A percentile compares a stretch with the other conserved stretches of the same genome.
These are phyloP conservation scores for Gnathonemus longibarbis DNA, from an alignment of 2,113 vertebrate genomes.

Conservation along the genomic window DNA sequence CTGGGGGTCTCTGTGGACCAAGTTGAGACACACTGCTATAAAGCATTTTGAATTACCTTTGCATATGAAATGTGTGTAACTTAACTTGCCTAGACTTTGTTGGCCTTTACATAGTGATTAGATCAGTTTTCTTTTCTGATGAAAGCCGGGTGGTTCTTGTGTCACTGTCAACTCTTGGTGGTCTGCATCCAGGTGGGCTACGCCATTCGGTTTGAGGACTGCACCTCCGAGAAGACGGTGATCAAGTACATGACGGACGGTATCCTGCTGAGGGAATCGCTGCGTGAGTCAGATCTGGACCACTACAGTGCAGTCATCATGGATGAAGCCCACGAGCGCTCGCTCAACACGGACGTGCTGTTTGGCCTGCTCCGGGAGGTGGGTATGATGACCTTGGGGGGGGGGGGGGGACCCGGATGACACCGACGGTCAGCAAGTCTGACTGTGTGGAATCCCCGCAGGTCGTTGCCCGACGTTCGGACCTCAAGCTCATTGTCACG, in stretches of 20 bases:
- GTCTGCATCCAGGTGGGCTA: slow-evolving; percentile 76
- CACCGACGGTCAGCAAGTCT: background rate
- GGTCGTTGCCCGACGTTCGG: slow-evolving; percentile 90
- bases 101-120: background rate
- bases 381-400: background rate
- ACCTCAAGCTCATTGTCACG: slow-evolving; percentile 94
- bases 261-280: slow-evolving; percentile 91
- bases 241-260: slow-evolving; percentile 99
- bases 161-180: background rate
- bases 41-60: background rate
- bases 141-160: background rate
- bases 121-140: background rate
- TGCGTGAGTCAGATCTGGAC: slow-evolving; percentile 91
- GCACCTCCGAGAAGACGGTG: slow-evolving; percentile 87
- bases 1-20: background rate
- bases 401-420: background rate
- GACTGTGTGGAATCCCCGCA: slow-evolving; percentile 38
- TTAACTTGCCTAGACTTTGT: background rate
- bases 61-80: background rate
- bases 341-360: slow-evolving; percentile 91
- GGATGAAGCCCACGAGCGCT: slow-evolving; percentile 95
- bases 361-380: slow-evolving; percentile 96
- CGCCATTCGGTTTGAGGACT: slow-evolving; percentile 97
- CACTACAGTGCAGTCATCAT: slow-evolving; percentile 98
- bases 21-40: background rate